These are phyloP conservation scores for Tenthredo scrophulariae DNA, from an alignment of 2,888 invertebrate genomes.

Conservation along the genomic window DNA sequence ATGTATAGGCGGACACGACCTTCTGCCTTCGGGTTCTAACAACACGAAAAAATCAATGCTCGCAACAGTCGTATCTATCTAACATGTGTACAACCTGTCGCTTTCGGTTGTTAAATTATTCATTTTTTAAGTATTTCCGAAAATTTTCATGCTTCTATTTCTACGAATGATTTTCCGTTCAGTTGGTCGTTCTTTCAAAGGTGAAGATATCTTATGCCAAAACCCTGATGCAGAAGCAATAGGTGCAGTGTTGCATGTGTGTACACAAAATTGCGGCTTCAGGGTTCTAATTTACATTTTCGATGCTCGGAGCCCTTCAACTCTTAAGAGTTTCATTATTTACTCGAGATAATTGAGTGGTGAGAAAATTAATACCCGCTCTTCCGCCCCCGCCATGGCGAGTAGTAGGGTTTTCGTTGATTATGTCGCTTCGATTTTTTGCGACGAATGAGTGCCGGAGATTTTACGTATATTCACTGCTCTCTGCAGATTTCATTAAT, in stretches of 20 bases:
- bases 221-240: not conserved
- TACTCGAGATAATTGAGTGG: slow-evolving; percentile 43
- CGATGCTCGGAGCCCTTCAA: slow-evolving; percentile 20
- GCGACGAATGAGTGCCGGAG: not conserved
- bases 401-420: slow-evolving; percentile 1
- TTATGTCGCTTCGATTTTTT: slow-evolving; percentile 9
- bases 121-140: not conserved
- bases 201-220: not conserved
- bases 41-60: no score
- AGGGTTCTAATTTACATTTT: slow-evolving; percentile 35
- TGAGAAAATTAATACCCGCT: slow-evolving; percentile 20
- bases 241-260: not conserved
- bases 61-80: no score
- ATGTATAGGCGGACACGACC: no score
- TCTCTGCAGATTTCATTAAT: not conserved
- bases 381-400: not conserved
- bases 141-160: not conserved
- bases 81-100: not conserved
- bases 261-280: slow-evolving; percentile 3
- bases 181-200: no score
- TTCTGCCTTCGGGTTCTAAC: no score
- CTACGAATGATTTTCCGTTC: no score
- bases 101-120: not conserved
- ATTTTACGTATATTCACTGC: not conserved
- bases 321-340: slow-evolving; percentile 45